phyloP scores from a whole-genome alignment of 2,888 invertebrate genomes.

The Folsomia manolachei region DNA sequence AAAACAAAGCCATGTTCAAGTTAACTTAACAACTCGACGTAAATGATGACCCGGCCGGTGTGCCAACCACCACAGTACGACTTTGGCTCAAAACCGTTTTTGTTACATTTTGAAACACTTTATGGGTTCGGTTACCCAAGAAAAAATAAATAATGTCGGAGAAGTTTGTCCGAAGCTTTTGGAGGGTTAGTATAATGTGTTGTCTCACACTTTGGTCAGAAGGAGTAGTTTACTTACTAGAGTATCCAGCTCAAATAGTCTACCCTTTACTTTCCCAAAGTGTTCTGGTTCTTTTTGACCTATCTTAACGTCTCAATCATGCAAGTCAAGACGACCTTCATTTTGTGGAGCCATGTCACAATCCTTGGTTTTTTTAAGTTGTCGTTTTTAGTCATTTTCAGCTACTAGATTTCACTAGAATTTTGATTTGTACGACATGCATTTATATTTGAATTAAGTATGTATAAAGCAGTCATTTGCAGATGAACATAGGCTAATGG shows the following conservation, averaged over 20 bases:
- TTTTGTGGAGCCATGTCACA: neutral
- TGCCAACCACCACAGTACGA: neutral
- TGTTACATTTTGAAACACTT: neutral
- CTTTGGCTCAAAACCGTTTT: neutral
- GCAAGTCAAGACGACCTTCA: neutral
- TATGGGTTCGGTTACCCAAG: neutral
- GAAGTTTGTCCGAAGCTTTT: neutral
- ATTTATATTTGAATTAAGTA: too few relatives aligned
- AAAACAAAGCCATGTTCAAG: neutral
- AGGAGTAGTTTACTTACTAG: too few relatives aligned
- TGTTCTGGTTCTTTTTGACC: neutral
- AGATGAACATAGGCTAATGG: too few relatives aligned
- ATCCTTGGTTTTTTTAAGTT: too few relatives aligned
- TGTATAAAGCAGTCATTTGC: too few relatives aligned
- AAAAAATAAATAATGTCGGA: neutral
- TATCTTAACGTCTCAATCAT: neutral
- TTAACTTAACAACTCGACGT: too few relatives aligned
- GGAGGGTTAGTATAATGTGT: neutral
- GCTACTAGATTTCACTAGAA: too few relatives aligned
- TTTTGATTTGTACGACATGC: too few relatives aligned
- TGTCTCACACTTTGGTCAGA: neutral
- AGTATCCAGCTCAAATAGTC: too few relatives aligned
- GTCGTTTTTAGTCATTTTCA: too few relatives aligned
- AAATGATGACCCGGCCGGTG: too few relatives aligned
- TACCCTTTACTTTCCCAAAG: too few relatives aligned